Evolutionary conservation across 2,888 invertebrate genomes (phyloP), one percentile per base, ranked within the genome.

Genomic region (Drosophila diplacantha): DNA sequence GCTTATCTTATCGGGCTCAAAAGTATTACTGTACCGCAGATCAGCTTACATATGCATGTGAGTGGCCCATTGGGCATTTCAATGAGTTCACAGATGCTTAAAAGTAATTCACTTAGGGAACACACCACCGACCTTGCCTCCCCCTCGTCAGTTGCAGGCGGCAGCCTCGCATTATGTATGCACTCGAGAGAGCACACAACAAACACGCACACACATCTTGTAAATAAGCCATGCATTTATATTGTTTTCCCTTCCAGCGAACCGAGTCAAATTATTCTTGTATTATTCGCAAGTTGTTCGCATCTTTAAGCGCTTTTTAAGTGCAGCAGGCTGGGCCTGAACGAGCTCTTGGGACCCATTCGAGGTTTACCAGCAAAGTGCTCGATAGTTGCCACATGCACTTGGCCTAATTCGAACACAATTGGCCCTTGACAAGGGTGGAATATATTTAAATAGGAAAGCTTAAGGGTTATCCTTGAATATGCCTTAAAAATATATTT

Each of bases 101-200:
- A 70, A 61, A 56, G 53, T 62, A 60, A 68, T 74, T 63, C 69
- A 62, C 55, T 65, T 66, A 53, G 50, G 38, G 61, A 24, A 22
- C n/a, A 41, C 5, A 24, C 41, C 41, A 41, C n/a, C 41, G 46
- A 47, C 35, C 41, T 35, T 51, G 56, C 56, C 41, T 32, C 38
- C 24, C 53, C 64, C 26, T 63, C 26, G 31, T 24, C 41, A 47
- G 31, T 16, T 44, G 16, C 46, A 57, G 43, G 35, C 32, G 43
- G 56, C n/a, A 24, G 26, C n/a, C 54, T 38, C 32, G 43, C 57
- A 52, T 58, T 62, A 63, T 63, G 47, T 54, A 70, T 75, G 39
- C 63, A 75, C 72, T 66, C 46, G 70, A 62, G 64, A 65, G 66
- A 69, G 64, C 53, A 67, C 53, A 73, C 73, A 70, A 56, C 70